A percentile compares a stretch with the other conserved stretches of the same genome.
Conservation (phyloP, 2,888 invertebrate species). For the Caenorhabditis sp. region DNA sequence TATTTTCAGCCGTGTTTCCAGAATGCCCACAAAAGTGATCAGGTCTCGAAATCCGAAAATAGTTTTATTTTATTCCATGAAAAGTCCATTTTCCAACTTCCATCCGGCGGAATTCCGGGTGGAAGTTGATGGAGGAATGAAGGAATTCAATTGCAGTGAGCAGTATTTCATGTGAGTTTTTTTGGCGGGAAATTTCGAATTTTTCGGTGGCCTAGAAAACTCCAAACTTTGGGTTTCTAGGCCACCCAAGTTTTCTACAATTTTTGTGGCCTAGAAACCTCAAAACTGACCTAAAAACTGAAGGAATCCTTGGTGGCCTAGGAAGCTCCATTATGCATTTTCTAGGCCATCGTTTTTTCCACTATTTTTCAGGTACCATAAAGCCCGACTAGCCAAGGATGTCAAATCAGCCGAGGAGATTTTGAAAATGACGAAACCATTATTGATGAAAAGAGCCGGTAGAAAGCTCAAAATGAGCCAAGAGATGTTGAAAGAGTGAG, state of each 20-base stretch:
- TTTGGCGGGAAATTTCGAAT: too few species aligned
- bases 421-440: constrained; percentile 25
- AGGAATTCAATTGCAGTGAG: constrained; percentile 40
- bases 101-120: constrained; percentile 9
- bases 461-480: constrained; percentile 38
- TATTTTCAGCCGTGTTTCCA: background rate
- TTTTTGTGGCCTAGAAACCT: too few species aligned
- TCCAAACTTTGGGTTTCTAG: background rate
- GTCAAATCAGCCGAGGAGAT: constrained; percentile 1
- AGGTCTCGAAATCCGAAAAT: background rate
- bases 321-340: background rate
- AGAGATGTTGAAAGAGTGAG: constrained; percentile 16
- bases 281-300: too few species aligned
- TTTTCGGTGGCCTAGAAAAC: background rate
- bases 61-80: constrained; percentile 21
- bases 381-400: constrained; percentile 18
- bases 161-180: constrained; percentile 52
- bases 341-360: background rate
- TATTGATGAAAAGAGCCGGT: constrained; percentile 40
- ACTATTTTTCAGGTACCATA: constrained; percentile 38
- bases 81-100: constrained; percentile 40
- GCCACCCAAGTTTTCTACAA: background rate
- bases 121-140: background rate
- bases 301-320: background rate
- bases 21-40: constrained; percentile 10